Evolutionary conservation across 2,113 vertebrate genomes (phyloP).

Genomic region (Phrynosoma platyrhinos): DNA sequence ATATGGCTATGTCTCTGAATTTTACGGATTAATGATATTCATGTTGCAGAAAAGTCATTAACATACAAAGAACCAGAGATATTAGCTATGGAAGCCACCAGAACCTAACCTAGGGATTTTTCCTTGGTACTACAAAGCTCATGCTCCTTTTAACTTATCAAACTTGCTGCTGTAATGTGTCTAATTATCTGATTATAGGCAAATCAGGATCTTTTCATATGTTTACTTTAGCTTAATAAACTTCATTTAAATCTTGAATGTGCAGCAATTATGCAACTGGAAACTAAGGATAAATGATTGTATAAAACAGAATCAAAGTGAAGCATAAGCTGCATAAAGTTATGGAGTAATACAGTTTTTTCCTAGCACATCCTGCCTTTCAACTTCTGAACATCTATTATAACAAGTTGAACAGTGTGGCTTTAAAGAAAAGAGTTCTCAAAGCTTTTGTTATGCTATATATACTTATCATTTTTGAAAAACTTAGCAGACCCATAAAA

Average conservation of each 20-base stretch:
- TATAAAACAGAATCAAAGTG: slow-evolving; percentile 3
- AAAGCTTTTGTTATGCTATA: slow-evolving; percentile 54
- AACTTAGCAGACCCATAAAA: slow-evolving; percentile 59
- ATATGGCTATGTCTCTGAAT: too few species aligned
- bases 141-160: background rate
- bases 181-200: too few species aligned
- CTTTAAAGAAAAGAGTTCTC: slow-evolving; percentile 31
- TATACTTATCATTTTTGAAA: slow-evolving; percentile 66
- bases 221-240: background rate
- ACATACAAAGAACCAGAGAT: background rate
- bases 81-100: background rate
- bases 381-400: slow-evolving; percentile 72
- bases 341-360: slow-evolving; percentile 55
- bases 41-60: background rate
- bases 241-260: background rate
- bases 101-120: background rate
- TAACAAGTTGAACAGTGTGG: slow-evolving; percentile 59
- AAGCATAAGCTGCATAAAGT: slow-evolving; percentile 10
- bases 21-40: background rate
- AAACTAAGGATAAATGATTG: background rate
- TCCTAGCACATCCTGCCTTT: slow-evolving; percentile 46
- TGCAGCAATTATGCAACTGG: background rate
- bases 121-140: background rate
- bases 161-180: background rate
- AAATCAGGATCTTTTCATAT: background rate